Evolutionary conservation across 2,113 vertebrate species (phyloP), one percentile per base, ranked within the genome.

Genomic region (Cryptotis parvus): DNA sequence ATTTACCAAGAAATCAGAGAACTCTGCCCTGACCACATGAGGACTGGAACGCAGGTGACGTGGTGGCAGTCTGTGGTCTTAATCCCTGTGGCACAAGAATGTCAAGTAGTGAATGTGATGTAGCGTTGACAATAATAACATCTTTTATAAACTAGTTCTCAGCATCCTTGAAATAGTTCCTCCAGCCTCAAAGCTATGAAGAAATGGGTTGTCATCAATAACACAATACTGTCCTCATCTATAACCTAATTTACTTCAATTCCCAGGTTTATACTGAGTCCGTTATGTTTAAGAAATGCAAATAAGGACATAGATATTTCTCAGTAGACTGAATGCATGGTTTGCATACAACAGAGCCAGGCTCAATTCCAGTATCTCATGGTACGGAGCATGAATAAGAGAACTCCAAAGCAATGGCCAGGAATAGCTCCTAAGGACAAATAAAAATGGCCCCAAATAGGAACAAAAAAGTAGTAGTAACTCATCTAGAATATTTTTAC

Each of bases 11-110:
- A 69, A 78, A 33, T 73, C 29, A 49, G 14, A 70, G 27, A n/a
- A 2, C 1, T 49, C 4, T 8, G 6, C 39, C 24, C 4, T 11
- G 9, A 12, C 29, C 16, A 78, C 61, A 37, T 15, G 49, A 9
- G 24, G 9, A 77, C 37, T 45, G 1, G 69, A 70, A 90, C 29
- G n/a, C 27, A 37, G 14, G 0, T 20, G 6, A 39, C 37, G 10
- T 37, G 26, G 68, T 24, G 31, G 26, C 24, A 45, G 55, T 39
- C 55, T 72, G 16, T 37, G 41, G 5, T 29, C n/a, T 41, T 31
- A 39, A 31, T 6, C 20, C 1, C 15, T 58, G 1, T 0, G 4
- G 9, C 12, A 10, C 27, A 22, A 11, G 16, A 22, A 24, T 69
- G 70, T 70, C 6, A 4, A 43, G 6, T 12, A 45, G 63, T 1